Percentiles rank a stretch among this genome's conserved stretches.
These are phyloP conservation scores for Myanophis thanlyinensis DNA, from an alignment of 2,113 vertebrate species.

Conservation along the genomic window DNA sequence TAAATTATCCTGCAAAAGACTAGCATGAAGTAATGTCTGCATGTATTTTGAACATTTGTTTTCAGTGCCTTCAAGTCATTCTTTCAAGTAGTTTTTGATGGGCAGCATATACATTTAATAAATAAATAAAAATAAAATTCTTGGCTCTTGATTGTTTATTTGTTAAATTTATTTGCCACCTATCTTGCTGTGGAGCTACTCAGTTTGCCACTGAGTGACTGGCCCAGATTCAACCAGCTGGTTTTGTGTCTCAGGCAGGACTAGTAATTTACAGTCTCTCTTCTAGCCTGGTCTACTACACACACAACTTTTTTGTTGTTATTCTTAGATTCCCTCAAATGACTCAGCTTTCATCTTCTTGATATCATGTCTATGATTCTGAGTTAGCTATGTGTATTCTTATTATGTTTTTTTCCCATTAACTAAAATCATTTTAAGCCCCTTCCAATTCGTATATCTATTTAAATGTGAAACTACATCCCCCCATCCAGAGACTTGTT, in stretches of 20 bases:
- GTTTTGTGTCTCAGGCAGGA: neutral
- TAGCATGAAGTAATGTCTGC: neutral
- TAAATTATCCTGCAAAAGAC: neutral
- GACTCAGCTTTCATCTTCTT: neutral
- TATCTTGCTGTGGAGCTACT: neutral
- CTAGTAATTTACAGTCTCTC: neutral
- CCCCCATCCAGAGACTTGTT: neutral
- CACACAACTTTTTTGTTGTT: neutral
- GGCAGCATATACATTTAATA: neutral
- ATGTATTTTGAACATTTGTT: neutral
- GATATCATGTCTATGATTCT: neutral
- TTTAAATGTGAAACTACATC: neutral
- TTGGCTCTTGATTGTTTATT: neutral
- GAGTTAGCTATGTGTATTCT: neutral
- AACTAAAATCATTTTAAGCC: neutral
- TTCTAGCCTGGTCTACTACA: neutral
- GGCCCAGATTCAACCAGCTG: neutral
- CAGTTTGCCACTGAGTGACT: neutral
- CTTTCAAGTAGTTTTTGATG: neutral
- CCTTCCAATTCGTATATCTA: neutral
- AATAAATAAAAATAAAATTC: neutral
- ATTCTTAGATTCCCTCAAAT: neutral
- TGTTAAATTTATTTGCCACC: neutral
- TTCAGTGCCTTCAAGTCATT: neutral
- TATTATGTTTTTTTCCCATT: neutral